Evolutionary conservation across 2,797 vertebrate genomes (phyloP).

Genomic region (Acanthurus tractus): DNA sequence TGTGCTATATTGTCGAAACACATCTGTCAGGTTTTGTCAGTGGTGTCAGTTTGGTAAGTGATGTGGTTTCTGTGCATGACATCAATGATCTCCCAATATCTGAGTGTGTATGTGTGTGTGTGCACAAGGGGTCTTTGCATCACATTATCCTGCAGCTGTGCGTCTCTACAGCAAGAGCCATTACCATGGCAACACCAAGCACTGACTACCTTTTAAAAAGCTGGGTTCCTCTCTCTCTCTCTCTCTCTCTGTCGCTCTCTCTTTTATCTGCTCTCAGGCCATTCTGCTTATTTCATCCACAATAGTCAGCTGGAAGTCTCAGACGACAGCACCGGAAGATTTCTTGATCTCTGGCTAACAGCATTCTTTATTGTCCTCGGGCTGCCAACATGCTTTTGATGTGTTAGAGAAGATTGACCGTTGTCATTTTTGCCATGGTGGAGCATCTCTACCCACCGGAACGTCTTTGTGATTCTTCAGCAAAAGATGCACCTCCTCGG

Average conservation of each 20-base stretch:
- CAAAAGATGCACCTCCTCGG: not conserved
- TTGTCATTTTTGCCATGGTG: constrained; percentile 16
- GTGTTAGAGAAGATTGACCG: constrained; percentile 5
- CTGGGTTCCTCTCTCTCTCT: constrained; percentile 28
- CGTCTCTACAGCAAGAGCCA: constrained; percentile 30
- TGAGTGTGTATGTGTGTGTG: not conserved
- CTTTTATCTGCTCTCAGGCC: constrained; percentile 54
- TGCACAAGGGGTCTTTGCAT: constrained; percentile 9
- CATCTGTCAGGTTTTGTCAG: not conserved
- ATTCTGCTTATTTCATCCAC: constrained; percentile 20
- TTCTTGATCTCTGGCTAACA: constrained; percentile 6
- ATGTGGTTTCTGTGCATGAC: not conserved
- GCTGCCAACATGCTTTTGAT: not conserved
- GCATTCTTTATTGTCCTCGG: not conserved
- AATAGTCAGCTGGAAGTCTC: constrained; percentile 18
- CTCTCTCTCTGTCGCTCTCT: constrained; percentile 16
- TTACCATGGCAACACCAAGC: constrained; percentile 75
- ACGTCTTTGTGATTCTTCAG: constrained; percentile 4
- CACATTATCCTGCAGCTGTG: constrained; percentile 40
- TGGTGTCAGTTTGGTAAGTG: not conserved
- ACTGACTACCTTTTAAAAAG: constrained; percentile 56
- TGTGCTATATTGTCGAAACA: not conserved
- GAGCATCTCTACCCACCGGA: constrained; percentile 5
- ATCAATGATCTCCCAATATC: constrained; percentile 37
- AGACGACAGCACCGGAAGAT: constrained; percentile 17